Evolutionary conservation across 2,888 invertebrate species (phyloP).

Genomic region (Drosophila quinaria): DNA sequence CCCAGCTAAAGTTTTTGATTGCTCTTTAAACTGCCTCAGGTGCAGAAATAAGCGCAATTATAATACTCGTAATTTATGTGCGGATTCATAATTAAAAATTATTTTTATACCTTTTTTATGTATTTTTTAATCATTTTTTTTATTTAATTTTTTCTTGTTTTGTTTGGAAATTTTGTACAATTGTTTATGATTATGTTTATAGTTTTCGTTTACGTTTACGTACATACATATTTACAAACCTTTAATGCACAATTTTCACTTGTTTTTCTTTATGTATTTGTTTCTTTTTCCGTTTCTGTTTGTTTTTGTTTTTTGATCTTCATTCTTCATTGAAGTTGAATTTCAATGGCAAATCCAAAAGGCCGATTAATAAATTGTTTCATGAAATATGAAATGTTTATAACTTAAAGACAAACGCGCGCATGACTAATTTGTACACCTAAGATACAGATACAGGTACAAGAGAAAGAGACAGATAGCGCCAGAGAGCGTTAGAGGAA

Average conservation of each 20-base stretch:
- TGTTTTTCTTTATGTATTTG: conserved; percentile 17
- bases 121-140: conserved; percentile 43
- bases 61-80: conserved; percentile 8
- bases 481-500: conserved; percentile 2
- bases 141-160: conserved; percentile 44
- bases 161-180: conserved; percentile 60
- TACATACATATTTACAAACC: conserved; percentile 70
- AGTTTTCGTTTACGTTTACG: conserved; percentile 40
- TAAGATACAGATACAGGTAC: conserved; percentile 51
- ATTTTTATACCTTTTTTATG: conserved; percentile 24
- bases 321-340: conserved; percentile 63
- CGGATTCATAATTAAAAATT: conserved; percentile 36
- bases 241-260: conserved; percentile 38
- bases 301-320: conserved; percentile 36
- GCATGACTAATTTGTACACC: conserved; percentile 84
- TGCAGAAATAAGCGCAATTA: conserved; percentile 6
- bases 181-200: conserved; percentile 56
- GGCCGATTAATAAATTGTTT: conserved; percentile 40
- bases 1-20: conserved; percentile 9
- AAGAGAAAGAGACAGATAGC: not conserved
- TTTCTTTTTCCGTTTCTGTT: conserved; percentile 12
- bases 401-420: conserved; percentile 79
- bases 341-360: conserved; percentile 59
- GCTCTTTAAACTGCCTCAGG: conserved; percentile 12
- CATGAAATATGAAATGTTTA: conserved; percentile 50